Base-by-base conservation (phyloP, 2,113 vertebrate species). In the Pardalotus punctatus region DNA sequence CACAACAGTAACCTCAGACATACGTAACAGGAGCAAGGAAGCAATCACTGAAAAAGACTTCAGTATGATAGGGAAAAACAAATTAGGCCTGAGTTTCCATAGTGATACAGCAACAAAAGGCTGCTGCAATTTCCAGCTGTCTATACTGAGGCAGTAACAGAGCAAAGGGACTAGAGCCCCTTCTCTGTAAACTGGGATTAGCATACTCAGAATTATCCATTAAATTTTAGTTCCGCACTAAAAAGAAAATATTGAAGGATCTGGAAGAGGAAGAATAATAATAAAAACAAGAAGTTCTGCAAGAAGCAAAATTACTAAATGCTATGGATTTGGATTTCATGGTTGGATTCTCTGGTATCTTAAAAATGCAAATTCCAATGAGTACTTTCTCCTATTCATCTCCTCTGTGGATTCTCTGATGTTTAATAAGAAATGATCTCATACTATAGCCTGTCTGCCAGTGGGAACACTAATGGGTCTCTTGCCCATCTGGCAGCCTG, bases 1-100 rank as follows among this genome's bases (percentile, higher is more conserved):
- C 78, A 88, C 66, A 90, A 87, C 78, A 85, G 73, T 25, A 86
- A 93, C 66, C 65, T 72, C 80, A 94, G 61, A 82, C 62, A 67
- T 20, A 91, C 2, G 1, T 76, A 94, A 76, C 54, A 69, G 62
- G n/a, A 91, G 77, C 81, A 94, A 93, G 84, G 91, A 96, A 96
- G 91, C 78, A 95, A 91, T 91, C 91, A 93, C 50, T 86, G 87
- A 87, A 88, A 86, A 79, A 90, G 84, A 85, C 73, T 85, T 88
- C 61, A 38, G 50, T 79, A 79, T 43, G 84, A 91, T 53, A 73
- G 66, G 19, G 38, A 91, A 94, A 87, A 96, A 93, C 89, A 96
- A 91, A 97, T 94, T 82, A 94, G 95, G 74, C 66, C 80, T 28
- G 87, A 76, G 95, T 96, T 95, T 96, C 95, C 95, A 97, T 93